Evolutionary conservation across 2,113 vertebrate genomes (phyloP), one percentile per base, ranked within the genome.

Genomic region (Tamias sibiricus): DNA sequence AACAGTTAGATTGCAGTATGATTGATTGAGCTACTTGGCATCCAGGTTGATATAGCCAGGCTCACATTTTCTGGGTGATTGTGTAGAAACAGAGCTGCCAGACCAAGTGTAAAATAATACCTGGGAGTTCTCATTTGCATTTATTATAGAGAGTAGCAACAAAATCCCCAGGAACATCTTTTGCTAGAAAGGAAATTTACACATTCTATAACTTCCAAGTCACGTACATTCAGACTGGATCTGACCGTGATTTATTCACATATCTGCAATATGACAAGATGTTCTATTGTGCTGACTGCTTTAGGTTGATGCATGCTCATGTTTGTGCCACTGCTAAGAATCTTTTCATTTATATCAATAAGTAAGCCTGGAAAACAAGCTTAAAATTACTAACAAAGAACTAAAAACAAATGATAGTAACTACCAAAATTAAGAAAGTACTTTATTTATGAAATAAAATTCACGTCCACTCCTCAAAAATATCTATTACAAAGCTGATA

Each of bases 321-420:
- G 35, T 94, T 32, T 37, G 44, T 40, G 44, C 13, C 47, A 57
- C 44, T 57, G n/a, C 42, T 92, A 52, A 79, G 8, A 77, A 76
- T 71, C 42, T 54, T 87, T 62, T 66, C 40, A 49, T 64, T 87
- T 52, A 66, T 81, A 57, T 82, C 64, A 54, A 32, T 71, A 64
- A 72, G 35, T 42, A 54, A 84, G 54, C 4, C 88, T 26, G 8
- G 92, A 11, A 71, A 87, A 82, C 16, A 72, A 32, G 28, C 40
- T 95, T 62, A 87, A 94, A 30, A 57, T 89, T 49, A 19, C 80
- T 35, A 89, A 54, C 20, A 82, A 87, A 76, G 35, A 59, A 42
- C 28, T 82, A 69, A 96, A 94, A 93, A 74, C 24, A 94, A 96
- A 42, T 49, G n/a, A 1, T 44, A 84, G 80, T 44, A 57, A 68